Percentiles rank a stretch among this genome's conserved stretches.
Conservation (phyloP, 2,888 invertebrate genomes). For the Amaurobius ferox region DNA sequence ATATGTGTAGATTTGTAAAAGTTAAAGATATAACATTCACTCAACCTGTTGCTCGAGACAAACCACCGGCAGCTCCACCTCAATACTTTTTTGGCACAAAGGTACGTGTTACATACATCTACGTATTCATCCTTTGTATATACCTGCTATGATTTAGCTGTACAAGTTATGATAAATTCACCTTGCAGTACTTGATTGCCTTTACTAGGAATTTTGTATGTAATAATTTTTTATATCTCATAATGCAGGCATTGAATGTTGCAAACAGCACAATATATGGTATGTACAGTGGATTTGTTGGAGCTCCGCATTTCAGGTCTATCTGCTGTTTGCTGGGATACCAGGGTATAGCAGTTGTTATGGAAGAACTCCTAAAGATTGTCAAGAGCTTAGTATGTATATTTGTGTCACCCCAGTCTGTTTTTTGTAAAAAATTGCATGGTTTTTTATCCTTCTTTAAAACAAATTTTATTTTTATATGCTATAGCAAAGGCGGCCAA, state of each 20-base stretch:
- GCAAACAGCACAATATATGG: constrained; percentile 95
- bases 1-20: constrained; percentile 89
- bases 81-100: constrained; percentile 98
- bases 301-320: constrained; percentile 94
- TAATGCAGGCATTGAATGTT: constrained; percentile 87
- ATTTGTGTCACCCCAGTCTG: too few species aligned
- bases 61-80: constrained; percentile 93
- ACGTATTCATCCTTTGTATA: too few species aligned
- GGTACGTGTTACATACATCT: too few species aligned
- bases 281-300: constrained; percentile 94
- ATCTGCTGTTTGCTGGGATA: constrained; percentile 97
- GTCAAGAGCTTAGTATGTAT: constrained; percentile 85
- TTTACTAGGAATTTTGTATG: too few species aligned
- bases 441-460: too few species aligned
- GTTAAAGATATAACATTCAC: constrained; percentile 91
- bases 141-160: too few species aligned
- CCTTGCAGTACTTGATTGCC: too few species aligned
- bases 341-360: constrained; percentile 94
- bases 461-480: too few species aligned
- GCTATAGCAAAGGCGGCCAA: too few species aligned
- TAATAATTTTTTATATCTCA: too few species aligned
- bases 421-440: too few species aligned
- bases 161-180: too few species aligned
- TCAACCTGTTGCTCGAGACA: constrained; percentile 90
- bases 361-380: constrained; percentile 96